Conservation (phyloP, 2,888 invertebrate species). For the Thecocarcelia acutangulata region DNA sequence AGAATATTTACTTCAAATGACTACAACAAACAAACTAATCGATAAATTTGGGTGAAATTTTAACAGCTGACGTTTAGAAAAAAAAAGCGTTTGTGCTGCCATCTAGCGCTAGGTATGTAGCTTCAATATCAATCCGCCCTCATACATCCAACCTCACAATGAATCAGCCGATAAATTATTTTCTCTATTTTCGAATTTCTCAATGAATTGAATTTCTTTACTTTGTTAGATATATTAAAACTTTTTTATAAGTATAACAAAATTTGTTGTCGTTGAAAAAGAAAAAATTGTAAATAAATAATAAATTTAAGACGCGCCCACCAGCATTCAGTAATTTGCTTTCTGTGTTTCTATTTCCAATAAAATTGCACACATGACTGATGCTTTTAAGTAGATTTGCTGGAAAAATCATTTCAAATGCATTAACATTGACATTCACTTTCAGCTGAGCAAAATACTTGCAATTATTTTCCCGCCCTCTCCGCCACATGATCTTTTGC, state of each 20-base stretch:
- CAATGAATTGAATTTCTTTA: constrained; percentile 6
- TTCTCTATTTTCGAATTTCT: too few species aligned
- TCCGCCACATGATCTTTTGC: too few species aligned
- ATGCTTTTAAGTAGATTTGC: constrained; percentile 13
- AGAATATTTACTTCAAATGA: too few species aligned
- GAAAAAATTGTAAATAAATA: background rate
- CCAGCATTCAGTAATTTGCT: constrained; percentile 54
- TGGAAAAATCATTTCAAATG: constrained; percentile 8
- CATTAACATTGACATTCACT: constrained; percentile 63
- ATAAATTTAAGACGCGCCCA: constrained; percentile 64
- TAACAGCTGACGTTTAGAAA: too few species aligned
- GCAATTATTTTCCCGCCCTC: background rate
- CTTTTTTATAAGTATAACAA: constrained; percentile 25
- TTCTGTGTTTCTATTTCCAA: constrained; percentile 7
- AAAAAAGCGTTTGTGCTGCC: too few species aligned
- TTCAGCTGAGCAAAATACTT: constrained; percentile 33
- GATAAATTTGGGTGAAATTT: too few species aligned
- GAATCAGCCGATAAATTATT: too few species aligned
- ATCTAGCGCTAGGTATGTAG: too few species aligned
- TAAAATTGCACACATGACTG: constrained; percentile 43
- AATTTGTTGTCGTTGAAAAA: background rate
- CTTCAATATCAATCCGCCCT: too few species aligned
- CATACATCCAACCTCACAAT: too few species aligned
- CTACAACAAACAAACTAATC: too few species aligned
- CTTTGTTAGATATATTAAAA: background rate